Base-by-base conservation (phyloP, 2,797 vertebrate species). In the Poecilia velifera region DNA sequence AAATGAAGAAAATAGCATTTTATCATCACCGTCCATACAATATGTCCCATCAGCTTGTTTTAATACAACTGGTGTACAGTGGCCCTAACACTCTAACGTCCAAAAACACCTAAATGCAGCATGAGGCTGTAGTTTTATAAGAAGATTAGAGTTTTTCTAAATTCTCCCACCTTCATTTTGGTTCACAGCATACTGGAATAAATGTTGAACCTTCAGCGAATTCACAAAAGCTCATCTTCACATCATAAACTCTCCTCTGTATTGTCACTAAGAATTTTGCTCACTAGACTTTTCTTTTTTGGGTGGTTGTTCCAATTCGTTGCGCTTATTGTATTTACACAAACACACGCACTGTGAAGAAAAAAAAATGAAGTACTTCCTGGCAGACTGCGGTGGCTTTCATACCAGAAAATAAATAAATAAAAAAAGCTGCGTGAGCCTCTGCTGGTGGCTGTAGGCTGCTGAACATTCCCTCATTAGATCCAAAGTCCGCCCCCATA, bases 271-370 rank as follows among this genome's bases (percentile, higher is more conserved):
- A 46, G 57, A 34, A 51, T 55, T 51, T 41, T 13, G 22, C 18
- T 13, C 16, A 20, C 18, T 12, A 31, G 64, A 51, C 22, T 71
- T 71, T 31, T 41, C 6, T 39, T 3, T 64, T 71, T 43, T 45
- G 25, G n/a, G 20, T 25, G 41, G 9, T 57, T 57, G 18, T 46
- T 78, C 72, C n/a, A 46, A 43, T 36, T 47, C 7, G 51, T 25
- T 31, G 34, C 16, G 2, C 22, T 71, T 77, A 72, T 12, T 72
- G 51, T 39, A 45, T 36, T 59, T 25, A 72, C 68, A 78, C 51
- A 77, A 77, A 77, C 25, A 46, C 55, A 39, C 12, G n/a, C 25
- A 53, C 28, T 36, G n/a, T 36, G 76, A 78, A 47, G 49, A 22
- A 51, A 51, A 43, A 43, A 51, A 51, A 51, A 51, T 22, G 25